Conservation (phyloP, 2,888 invertebrate genomes). For the Eupithecia abbreviata region DNA sequence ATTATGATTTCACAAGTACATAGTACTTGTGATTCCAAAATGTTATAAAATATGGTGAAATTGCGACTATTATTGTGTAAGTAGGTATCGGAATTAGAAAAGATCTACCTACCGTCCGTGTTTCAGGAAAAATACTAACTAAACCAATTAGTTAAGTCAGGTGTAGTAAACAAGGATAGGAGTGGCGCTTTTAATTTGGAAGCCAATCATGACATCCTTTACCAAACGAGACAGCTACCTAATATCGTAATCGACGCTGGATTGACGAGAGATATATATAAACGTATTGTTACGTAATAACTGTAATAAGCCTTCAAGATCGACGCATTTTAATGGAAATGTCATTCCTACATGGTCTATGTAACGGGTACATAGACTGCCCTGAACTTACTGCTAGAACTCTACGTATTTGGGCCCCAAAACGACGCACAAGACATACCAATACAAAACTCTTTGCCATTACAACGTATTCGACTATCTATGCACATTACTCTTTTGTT, state of each 20-base stretch:
- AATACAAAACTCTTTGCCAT: no score
- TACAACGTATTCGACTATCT: no score
- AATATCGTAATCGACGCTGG: background rate
- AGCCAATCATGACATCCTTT: background rate
- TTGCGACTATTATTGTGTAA: background rate
- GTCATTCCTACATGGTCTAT: no score
- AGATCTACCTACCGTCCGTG: background rate
- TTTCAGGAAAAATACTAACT: background rate
- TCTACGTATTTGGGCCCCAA: no score
- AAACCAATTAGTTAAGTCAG: background rate
- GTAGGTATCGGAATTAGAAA: background rate
- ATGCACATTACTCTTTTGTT: no score
- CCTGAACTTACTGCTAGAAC: no score
- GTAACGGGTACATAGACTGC: no score
- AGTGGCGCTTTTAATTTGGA: background rate
- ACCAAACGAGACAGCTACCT: background rate
- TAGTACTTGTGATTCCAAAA: background rate
- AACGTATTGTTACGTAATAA: background rate
- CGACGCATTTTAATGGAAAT: no score
- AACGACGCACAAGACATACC: no score
- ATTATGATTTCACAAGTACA: background rate
- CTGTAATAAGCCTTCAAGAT: no score
- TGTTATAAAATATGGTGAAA: constrained; percentile 4
- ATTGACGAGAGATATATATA: background rate
- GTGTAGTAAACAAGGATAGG: background rate